These are phyloP conservation scores for Hybos culiciformis DNA, from an alignment of 2,888 invertebrate genomes.

Conservation along the genomic window DNA sequence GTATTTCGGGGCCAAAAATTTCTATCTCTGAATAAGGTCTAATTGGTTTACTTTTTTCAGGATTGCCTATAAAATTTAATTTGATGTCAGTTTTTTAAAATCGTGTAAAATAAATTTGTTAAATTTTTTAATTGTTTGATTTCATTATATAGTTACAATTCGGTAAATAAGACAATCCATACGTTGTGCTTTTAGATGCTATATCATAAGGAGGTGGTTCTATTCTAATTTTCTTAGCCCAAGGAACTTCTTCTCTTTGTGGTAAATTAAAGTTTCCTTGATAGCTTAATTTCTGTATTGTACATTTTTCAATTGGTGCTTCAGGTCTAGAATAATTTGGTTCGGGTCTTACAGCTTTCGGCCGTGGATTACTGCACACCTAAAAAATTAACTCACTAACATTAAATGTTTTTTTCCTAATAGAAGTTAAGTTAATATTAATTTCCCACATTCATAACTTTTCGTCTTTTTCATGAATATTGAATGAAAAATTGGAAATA, in stretches of 20 bases:
- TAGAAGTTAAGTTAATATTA: too few species aligned
- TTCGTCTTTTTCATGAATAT: too few species aligned
- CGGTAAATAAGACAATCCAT: constrained; percentile 32
- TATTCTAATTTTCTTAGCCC: constrained; percentile 26
- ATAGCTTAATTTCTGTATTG: constrained; percentile 42
- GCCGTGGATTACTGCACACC: constrained; percentile 27
- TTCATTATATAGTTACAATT: too few species aligned
- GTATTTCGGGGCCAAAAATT: constrained; percentile 24
- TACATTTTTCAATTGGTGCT: constrained; percentile 27
- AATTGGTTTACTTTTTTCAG: constrained; percentile 19
- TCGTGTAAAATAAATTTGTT: too few species aligned
- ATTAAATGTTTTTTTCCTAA: too few species aligned
- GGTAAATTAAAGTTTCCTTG: constrained; percentile 36
- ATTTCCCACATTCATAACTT: too few species aligned
- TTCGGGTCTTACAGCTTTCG: constrained; percentile 23
- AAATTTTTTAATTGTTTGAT: too few species aligned
- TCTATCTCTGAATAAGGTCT: constrained; percentile 21
- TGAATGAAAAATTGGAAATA: too few species aligned
- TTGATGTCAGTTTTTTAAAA: too few species aligned
- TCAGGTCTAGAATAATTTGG: constrained; percentile 21
- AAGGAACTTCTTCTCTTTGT: constrained; percentile 30
- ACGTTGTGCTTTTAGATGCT: constrained; percentile 25
- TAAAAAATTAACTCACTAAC: too few species aligned
- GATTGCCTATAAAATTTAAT: neutral
- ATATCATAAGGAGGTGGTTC: constrained; percentile 27